A percentile compares a stretch with the other conserved stretches of the same genome.
Evolutionary conservation across 1,140 invertebrate genomes (phyloP).

Genomic region (Sesamia nonagrioides): DNA sequence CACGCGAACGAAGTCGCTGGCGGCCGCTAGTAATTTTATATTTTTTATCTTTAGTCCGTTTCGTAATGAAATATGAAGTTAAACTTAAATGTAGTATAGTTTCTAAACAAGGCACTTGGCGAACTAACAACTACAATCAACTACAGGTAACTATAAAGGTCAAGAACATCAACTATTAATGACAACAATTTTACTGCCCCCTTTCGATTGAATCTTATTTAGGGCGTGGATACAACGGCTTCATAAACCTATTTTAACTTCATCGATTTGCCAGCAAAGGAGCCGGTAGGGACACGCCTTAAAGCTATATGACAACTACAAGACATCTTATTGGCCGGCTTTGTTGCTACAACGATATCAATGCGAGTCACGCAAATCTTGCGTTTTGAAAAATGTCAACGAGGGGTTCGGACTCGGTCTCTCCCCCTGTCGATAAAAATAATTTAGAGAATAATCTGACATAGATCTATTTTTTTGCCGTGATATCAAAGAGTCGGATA

Average conservation of each 20-base stretch:
- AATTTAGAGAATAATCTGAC: not conserved
- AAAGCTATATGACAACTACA: slow-evolving; percentile 1
- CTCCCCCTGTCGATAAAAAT: not conserved
- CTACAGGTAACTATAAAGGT: too few species aligned
- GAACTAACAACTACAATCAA: too few species aligned
- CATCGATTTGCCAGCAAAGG: slow-evolving; percentile 3
- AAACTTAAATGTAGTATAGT: too few species aligned
- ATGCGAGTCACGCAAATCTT: not conserved
- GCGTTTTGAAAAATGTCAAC: not conserved
- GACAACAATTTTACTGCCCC: not conserved
- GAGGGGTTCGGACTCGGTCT: not conserved
- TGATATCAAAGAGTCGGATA: not conserved
- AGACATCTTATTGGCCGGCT: not conserved
- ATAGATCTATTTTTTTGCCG: not conserved
- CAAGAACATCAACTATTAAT: too few species aligned
- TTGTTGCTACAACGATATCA: not conserved
- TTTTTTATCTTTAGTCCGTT: too few species aligned
- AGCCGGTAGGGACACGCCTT: not conserved
- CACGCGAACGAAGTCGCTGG: too few species aligned
- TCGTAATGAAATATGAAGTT: too few species aligned
- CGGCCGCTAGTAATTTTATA: too few species aligned
- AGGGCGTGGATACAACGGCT: slow-evolving; percentile 17
- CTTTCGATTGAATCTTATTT: too few species aligned
- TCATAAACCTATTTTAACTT: slow-evolving; percentile 5
- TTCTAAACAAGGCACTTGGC: too few species aligned